These are phyloP conservation scores for Anoncus sp. DNA, from an alignment of 2,888 invertebrate genomes.

Conservation along the genomic window DNA sequence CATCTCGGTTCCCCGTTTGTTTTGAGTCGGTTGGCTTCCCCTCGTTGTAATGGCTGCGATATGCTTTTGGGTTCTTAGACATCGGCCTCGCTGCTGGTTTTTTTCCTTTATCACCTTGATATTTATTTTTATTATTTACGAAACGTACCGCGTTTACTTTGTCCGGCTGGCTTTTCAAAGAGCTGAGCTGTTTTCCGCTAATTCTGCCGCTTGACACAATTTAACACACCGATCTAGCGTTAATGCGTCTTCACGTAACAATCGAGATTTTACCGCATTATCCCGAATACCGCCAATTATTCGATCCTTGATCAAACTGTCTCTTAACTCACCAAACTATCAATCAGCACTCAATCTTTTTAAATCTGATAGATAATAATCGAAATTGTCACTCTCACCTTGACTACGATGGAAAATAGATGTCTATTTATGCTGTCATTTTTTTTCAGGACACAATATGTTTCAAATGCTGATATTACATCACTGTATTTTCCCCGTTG, in stretches of 20 bases:
- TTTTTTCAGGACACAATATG: too few relatives aligned
- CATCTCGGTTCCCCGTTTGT: slow-evolving; percentile 13
- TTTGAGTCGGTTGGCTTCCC: slow-evolving; percentile 13
- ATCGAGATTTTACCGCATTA: slow-evolving; percentile 59
- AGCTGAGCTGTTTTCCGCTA: not conserved
- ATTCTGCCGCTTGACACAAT: slow-evolving; percentile 51
- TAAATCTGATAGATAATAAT: too few relatives aligned
- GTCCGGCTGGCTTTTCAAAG: too few relatives aligned
- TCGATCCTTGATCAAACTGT: slow-evolving; percentile 54
- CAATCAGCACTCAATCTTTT: too few relatives aligned
- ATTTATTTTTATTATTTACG: too few relatives aligned
- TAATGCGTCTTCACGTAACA: slow-evolving; percentile 66
- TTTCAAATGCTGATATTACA: too few relatives aligned
- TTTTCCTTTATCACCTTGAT: slow-evolving; percentile 4
- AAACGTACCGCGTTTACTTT: too few relatives aligned
- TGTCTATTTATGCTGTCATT: too few relatives aligned
- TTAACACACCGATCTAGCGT: slow-evolving; percentile 58
- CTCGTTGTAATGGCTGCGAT: not conserved
- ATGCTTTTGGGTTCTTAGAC: not conserved
- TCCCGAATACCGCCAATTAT: slow-evolving; percentile 65
- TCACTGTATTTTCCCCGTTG: slow-evolving; percentile 1
- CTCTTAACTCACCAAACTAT: too few relatives aligned
- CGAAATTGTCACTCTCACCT: too few relatives aligned
- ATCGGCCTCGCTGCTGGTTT: not conserved
- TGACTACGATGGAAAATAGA: too few relatives aligned